Base-by-base conservation (phyloP, 2,797 vertebrate species). In the Peromyscus nudipes region DNA sequence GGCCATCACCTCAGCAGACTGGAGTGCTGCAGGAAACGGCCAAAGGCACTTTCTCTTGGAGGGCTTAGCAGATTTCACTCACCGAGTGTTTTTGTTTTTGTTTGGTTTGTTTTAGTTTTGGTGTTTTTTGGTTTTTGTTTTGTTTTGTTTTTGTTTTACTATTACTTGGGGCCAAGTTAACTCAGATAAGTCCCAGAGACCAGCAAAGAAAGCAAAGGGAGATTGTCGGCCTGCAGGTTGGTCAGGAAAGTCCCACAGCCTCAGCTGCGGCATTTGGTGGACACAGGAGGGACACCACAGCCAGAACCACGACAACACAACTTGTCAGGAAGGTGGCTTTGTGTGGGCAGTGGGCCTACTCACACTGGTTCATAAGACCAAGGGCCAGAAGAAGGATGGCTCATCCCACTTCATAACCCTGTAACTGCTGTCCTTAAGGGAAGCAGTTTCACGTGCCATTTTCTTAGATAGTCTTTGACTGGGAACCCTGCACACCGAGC, bases 271-370 rank as follows among this genome's bases (percentile, higher is more conserved):
- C 46, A 0, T 65, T 31, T 73, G 65, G 52, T 80, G 77, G 16
- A 89, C 6, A 14, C 27, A 60, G 64, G 43, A 73, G 6, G 0
- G 16, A 75, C 71, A 31, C 29, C 8, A 13, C 40, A 46, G 21
- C 34, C 27, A 34, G 16, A 34, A n/a, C 23, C 0, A 11, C 13
- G 60, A 23, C 7, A 9, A 9, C 19, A 60, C 55, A n/a, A 4
- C 8, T 1, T 37, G 17, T 4, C 2, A 0, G 46, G 55, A 37
- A 49, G 27, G 34, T 13, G 16, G n/a, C 80, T 19, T 9, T 19
- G 62, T 27, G 10, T 0, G 46, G 43, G 16, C 88, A 31, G 46
- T 34, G 0, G 40, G 17, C 76, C 60, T 21, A 7, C 25, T 25
- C 79, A 46, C 21, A 37, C 14, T 37, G 69, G 31, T 57, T 65